Evolutionary conservation across 2,113 vertebrate genomes (phyloP).

Genomic region (Caranx melampygus): DNA sequence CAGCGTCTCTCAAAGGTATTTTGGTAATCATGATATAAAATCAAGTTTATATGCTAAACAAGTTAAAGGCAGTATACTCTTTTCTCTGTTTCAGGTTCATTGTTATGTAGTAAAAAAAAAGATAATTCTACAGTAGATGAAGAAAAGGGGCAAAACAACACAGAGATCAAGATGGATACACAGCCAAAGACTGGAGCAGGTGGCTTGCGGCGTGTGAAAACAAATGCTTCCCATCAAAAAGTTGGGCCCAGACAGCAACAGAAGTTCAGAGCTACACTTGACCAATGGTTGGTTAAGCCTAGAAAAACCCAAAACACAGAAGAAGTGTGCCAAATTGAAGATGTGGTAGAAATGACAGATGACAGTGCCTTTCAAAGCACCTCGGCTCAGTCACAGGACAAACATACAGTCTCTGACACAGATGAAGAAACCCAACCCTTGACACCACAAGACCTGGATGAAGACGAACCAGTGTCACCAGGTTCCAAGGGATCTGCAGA

Average conservation of each 20-base stretch:
- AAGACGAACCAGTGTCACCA: conserved; percentile 4
- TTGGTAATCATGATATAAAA: background rate
- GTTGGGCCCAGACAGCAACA: conserved; percentile 33
- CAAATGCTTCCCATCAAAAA: conserved; percentile 38
- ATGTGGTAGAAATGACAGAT: conserved; percentile 55
- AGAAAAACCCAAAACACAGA: background rate
- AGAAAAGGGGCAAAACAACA: conserved; percentile 28
- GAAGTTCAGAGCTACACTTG: conserved; percentile 53
- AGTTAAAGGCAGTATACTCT: background rate
- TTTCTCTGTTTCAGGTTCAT: conserved; percentile 6
- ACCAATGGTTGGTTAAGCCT: conserved; percentile 65
- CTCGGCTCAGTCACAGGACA: conserved; percentile 4
- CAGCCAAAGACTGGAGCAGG: conserved; percentile 38
- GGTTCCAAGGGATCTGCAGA: conserved; percentile 6
- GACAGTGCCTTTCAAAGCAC: conserved; percentile 27
- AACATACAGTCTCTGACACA: conserved; percentile 22
- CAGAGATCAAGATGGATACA: conserved; percentile 29
- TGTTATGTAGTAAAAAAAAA: background rate
- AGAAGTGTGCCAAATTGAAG: conserved; percentile 20
- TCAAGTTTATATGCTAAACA: too few relatives aligned
- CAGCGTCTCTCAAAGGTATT: conserved; percentile 46
- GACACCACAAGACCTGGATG: conserved; percentile 39
- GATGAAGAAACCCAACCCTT: conserved; percentile 69
- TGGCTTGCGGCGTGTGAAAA: conserved; percentile 47
- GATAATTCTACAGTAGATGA: conserved; percentile 35